A percentile compares a stretch with the other conserved stretches of the same genome.
These are phyloP conservation scores for Lithophane ornitopus DNA, from an alignment of 2,888 invertebrate species.

Conservation along the genomic window DNA sequence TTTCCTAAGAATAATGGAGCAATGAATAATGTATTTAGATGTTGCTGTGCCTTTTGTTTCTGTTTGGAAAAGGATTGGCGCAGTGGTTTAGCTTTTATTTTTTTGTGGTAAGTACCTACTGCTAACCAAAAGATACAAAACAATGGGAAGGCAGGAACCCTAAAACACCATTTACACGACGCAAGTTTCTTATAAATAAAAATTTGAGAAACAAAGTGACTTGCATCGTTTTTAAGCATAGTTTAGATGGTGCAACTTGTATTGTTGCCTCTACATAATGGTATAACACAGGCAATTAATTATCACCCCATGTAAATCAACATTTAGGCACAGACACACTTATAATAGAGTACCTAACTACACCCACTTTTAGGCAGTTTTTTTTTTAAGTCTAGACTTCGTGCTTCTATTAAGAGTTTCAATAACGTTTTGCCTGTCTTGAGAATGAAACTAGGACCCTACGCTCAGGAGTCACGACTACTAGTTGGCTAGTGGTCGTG, in stretches of 20 bases:
- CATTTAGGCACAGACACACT: too few species aligned
- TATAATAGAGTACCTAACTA: too few species aligned
- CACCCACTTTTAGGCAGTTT: too few species aligned
- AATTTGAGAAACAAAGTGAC: not conserved
- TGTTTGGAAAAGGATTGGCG: constrained; percentile 4
- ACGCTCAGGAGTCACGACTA: too few species aligned
- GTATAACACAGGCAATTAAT: too few species aligned
- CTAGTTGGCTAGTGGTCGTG: too few species aligned
- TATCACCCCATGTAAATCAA: too few species aligned
- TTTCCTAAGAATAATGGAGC: constrained; percentile 42
- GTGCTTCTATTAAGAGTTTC: not conserved
- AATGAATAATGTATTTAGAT: constrained; percentile 34
- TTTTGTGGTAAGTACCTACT: not conserved
- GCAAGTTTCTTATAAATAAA: not conserved
- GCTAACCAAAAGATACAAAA: not conserved
- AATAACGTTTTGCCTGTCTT: not conserved
- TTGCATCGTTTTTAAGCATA: not conserved
- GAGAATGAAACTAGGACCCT: not conserved
- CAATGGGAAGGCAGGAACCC: not conserved
- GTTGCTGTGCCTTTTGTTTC: constrained; percentile 6
- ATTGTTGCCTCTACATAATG: too few species aligned
- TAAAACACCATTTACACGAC: not conserved
- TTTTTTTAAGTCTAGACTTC: too few species aligned
- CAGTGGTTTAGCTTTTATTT: not conserved
- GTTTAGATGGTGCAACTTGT: too few species aligned